Evolutionary conservation across 2,888 invertebrate genomes (phyloP).

Genomic region (Cephus pulcher): DNA sequence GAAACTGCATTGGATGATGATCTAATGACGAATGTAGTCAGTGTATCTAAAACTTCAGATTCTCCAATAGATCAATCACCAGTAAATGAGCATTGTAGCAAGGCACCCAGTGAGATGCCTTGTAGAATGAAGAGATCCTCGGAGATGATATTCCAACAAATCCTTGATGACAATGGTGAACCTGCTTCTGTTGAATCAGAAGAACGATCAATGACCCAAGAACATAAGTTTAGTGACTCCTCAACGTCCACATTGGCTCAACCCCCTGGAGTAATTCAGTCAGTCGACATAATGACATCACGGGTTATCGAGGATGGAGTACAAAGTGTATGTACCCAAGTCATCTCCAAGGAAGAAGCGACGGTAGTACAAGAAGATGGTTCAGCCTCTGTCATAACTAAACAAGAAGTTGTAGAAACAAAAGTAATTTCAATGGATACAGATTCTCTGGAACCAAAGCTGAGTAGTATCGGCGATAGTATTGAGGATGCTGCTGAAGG

Average conservation of each 20-base stretch:
- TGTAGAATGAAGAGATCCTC: conserved; percentile 88
- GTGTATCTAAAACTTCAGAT: conserved; percentile 39
- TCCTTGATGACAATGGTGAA: conserved; percentile 66
- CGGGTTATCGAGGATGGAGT: conserved; percentile 67
- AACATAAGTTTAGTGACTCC: conserved; percentile 38
- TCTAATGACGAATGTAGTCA: conserved; percentile 42
- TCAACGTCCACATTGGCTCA: conserved; percentile 65
- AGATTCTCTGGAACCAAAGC: conserved; percentile 28
- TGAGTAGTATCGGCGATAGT: background rate
- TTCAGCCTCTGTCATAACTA: background rate
- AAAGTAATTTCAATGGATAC: conserved; percentile 24
- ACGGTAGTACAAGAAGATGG: background rate
- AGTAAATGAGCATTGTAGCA: conserved; percentile 57
- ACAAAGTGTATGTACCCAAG: conserved; percentile 70
- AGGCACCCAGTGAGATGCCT: conserved; percentile 70
- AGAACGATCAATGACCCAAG: conserved; percentile 15
- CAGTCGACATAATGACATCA: conserved; percentile 69
- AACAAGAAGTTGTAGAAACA: background rate
- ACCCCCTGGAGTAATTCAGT: conserved; percentile 59
- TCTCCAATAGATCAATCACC: conserved; percentile 47
- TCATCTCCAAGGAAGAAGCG: conserved; percentile 61
- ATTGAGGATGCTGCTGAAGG: conserved; percentile 4
- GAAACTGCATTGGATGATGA: conserved; percentile 65
- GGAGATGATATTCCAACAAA: conserved; percentile 89
- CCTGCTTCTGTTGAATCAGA: background rate